A percentile compares a stretch with the other conserved stretches of the same genome.
Conservation (phyloP, 2,888 invertebrate species). For the Perizoma affinitatum region DNA sequence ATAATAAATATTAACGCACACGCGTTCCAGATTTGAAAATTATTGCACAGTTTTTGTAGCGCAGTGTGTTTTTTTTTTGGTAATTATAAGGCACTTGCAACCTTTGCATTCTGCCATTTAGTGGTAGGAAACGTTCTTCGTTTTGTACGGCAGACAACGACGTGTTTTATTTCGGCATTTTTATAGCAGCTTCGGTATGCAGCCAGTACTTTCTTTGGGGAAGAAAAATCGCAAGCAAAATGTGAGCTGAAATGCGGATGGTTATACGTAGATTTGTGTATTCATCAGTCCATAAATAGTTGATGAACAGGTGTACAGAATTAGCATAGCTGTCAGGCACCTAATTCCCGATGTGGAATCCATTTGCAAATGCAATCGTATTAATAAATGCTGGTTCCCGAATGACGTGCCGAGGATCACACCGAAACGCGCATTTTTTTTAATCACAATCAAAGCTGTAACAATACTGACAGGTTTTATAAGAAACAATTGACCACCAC, state of each 20-base stretch:
- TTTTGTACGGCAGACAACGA: constrained; percentile 10
- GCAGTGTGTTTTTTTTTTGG: constrained; percentile 16
- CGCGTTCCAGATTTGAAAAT: constrained; percentile 23
- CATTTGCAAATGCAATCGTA: constrained; percentile 48
- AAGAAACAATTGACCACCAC: too few species aligned
- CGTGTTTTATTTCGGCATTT: constrained; percentile 7
- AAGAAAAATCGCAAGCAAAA: too few species aligned
- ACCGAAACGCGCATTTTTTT: constrained; percentile 40
- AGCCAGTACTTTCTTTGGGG: neutral
- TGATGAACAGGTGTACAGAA: constrained; percentile 29
- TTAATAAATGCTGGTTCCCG: constrained; percentile 52
- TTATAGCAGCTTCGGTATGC: constrained; percentile 9
- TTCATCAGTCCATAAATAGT: constrained; percentile 19
- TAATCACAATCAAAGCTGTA: neutral
- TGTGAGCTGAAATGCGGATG: too few species aligned
- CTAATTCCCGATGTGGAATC: constrained; percentile 40
- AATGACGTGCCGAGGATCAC: constrained; percentile 37
- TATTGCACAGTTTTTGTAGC: constrained; percentile 17
- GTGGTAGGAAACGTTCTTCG: constrained; percentile 11
- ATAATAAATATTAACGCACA: too few species aligned
- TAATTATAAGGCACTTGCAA: constrained; percentile 21
- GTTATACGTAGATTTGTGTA: neutral
- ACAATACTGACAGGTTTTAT: too few species aligned
- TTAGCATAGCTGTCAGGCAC: constrained; percentile 41
- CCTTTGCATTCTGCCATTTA: constrained; percentile 23